These are phyloP conservation scores for Machimus atricapillus DNA, from an alignment of 2,888 invertebrate genomes.

Conservation along the genomic window DNA sequence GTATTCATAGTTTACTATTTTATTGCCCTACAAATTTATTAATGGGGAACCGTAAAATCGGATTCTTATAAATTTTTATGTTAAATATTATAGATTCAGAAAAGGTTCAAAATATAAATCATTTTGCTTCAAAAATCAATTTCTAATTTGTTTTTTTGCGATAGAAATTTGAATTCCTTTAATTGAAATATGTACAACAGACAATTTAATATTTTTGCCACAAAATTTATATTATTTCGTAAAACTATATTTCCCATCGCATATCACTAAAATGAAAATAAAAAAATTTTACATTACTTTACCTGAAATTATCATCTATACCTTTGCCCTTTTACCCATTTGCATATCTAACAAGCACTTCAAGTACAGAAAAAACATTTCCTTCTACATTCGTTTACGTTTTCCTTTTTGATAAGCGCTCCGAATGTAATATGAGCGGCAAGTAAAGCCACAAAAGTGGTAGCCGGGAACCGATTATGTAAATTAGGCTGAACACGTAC, in stretches of 20 bases:
- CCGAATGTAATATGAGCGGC: neutral
- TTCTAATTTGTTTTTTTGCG: too few relatives aligned
- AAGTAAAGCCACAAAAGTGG: neutral
- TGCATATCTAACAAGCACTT: neutral
- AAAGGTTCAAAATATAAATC: too few relatives aligned
- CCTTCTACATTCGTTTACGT: neutral
- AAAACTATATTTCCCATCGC: neutral
- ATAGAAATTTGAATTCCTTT: too few relatives aligned
- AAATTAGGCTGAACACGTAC: neutral
- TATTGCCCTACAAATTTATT: too few relatives aligned
- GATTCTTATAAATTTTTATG: too few relatives aligned
- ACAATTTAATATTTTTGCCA: too few relatives aligned
- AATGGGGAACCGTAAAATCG: too few relatives aligned
- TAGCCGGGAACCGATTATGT: neutral
- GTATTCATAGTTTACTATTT: too few relatives aligned
- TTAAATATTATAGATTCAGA: too few relatives aligned
- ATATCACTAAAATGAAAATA: neutral
- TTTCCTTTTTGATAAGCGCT: neutral
- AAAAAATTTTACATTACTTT: neutral
- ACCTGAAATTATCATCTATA: neutral
- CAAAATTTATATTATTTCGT: neutral
- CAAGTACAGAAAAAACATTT: neutral
- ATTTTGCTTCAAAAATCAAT: too few relatives aligned
- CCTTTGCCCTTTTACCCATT: neutral
- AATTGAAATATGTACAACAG: too few relatives aligned